phyloP scores from a whole-genome alignment of 2,888 invertebrate genomes.

The Dendrolimus pini region DNA sequence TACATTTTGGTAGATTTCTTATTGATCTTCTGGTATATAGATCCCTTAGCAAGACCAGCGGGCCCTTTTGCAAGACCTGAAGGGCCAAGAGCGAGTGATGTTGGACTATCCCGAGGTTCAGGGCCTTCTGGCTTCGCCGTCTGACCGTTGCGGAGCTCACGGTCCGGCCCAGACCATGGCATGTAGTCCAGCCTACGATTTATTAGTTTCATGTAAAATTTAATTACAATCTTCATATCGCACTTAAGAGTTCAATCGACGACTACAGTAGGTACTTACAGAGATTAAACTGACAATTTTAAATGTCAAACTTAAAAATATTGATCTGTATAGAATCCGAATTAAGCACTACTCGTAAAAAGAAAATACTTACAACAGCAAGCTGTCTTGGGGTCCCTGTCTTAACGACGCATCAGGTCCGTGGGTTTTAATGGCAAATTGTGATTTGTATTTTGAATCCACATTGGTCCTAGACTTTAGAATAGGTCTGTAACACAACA shows the following conservation, averaged over 20 bases:
- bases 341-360: too few species aligned
- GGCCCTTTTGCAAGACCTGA: slow-evolving; percentile 83
- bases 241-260: too few species aligned
- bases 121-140: slow-evolving; percentile 76
- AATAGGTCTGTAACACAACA: slow-evolving; percentile 48
- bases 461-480: slow-evolving; percentile 55
- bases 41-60: slow-evolving; percentile 86
- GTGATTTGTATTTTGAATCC: slow-evolving; percentile 77
- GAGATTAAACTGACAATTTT: too few species aligned
- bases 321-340: too few species aligned
- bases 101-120: slow-evolving; percentile 73
- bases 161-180: slow-evolving; percentile 89
- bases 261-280: too few species aligned
- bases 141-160: slow-evolving; percentile 73
- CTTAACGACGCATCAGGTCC: slow-evolving; percentile 84
- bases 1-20: slow-evolving; percentile 61
- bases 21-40: slow-evolving; percentile 83
- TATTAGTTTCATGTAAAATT: not conserved
- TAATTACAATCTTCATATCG: too few species aligned
- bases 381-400: slow-evolving; percentile 87
- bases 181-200: slow-evolving; percentile 84
- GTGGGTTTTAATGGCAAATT: slow-evolving; percentile 68
- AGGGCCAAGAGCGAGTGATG: slow-evolving; percentile 82
- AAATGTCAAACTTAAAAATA: too few species aligned
- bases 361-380: slow-evolving; percentile 82